Evolutionary conservation across 2,888 invertebrate genomes (phyloP).

Genomic region (Lymantria dispar): DNA sequence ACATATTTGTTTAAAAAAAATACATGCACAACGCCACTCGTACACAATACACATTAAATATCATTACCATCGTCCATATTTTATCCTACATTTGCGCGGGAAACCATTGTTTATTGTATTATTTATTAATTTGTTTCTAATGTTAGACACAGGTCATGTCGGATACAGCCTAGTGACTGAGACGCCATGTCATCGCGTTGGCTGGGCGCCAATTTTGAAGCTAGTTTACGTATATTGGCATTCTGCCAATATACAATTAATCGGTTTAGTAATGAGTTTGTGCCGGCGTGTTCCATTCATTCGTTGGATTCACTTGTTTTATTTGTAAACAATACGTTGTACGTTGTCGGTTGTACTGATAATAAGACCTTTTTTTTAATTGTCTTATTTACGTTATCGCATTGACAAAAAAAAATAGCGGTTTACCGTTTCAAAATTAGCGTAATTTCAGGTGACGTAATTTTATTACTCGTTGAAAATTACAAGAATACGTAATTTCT

Average conservation of each 20-base stretch:
- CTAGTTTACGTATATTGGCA: slow-evolving; percentile 49
- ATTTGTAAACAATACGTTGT: slow-evolving; percentile 70
- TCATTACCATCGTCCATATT: slow-evolving; percentile 66
- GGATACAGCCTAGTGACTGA: slow-evolving; percentile 55
- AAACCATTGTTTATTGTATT: slow-evolving; percentile 52
- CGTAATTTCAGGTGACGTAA: too few relatives aligned
- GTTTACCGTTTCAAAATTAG: too few relatives aligned
- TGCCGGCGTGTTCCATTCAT: slow-evolving; percentile 44
- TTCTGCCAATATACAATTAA: slow-evolving; percentile 43
- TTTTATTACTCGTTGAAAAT: too few relatives aligned
- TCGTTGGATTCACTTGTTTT: slow-evolving; percentile 55
- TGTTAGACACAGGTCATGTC: slow-evolving; percentile 40
- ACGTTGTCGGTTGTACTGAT: slow-evolving; percentile 45
- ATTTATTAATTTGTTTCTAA: slow-evolving; percentile 38
- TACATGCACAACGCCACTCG: slow-evolving; percentile 43
- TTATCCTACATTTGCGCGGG: slow-evolving; percentile 60
- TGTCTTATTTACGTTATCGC: background rate
- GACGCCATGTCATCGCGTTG: slow-evolving; percentile 57
- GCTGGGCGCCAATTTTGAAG: slow-evolving; percentile 48
- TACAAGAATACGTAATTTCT: too few relatives aligned
- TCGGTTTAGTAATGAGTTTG: slow-evolving; percentile 30
- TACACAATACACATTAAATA: slow-evolving; percentile 26
- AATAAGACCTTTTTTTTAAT: background rate
- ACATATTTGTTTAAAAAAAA: slow-evolving; percentile 26
- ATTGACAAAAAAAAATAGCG: too few relatives aligned